phyloP scores from a whole-genome alignment of 2,888 invertebrate genomes.

The Phoronis australis region DNA sequence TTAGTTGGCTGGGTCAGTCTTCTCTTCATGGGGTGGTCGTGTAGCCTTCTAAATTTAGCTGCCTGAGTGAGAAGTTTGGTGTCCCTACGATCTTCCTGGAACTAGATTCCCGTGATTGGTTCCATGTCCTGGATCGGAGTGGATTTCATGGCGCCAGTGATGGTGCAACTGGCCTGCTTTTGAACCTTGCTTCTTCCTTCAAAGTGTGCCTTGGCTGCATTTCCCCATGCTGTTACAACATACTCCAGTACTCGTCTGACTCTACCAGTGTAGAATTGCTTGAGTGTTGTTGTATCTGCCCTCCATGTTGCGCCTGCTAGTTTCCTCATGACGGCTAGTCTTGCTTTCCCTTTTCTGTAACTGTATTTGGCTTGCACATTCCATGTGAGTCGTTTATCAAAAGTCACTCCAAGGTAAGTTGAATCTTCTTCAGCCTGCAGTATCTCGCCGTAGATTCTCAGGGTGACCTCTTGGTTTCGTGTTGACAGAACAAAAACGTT shows the following conservation, averaged over 20 bases:
- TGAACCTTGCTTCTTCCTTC: conserved; percentile 1
- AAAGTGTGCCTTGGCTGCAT: conserved; percentile 6
- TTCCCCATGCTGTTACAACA: conserved; percentile 7
- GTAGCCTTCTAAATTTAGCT: conserved; percentile 3
- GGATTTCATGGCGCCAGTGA: conserved; percentile 5
- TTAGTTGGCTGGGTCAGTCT: neutral
- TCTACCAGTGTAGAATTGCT: conserved; percentile 6
- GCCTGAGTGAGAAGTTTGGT: conserved; percentile 4
- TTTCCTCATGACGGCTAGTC: conserved; percentile 10
- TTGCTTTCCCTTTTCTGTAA: conserved; percentile 9
- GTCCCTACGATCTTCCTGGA: conserved; percentile 5
- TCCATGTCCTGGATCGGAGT: conserved; percentile 5
- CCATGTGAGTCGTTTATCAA: conserved; percentile 11
- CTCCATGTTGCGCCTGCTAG: conserved; percentile 12
- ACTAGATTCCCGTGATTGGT: conserved; percentile 1
- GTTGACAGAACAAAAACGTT: conserved; percentile 6
- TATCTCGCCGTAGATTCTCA: neutral
- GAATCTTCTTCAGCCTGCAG: conserved; percentile 2
- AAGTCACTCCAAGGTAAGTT: conserved; percentile 10
- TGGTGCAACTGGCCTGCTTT: conserved; percentile 4
- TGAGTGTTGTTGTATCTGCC: conserved; percentile 7
- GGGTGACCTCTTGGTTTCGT: neutral
- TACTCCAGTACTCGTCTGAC: conserved; percentile 9
- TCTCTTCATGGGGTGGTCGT: conserved; percentile 7
- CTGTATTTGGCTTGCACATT: conserved; percentile 3